phyloP scores from a whole-genome alignment of 2,888 invertebrate species.

The Hypselothyrea guttata region DNA sequence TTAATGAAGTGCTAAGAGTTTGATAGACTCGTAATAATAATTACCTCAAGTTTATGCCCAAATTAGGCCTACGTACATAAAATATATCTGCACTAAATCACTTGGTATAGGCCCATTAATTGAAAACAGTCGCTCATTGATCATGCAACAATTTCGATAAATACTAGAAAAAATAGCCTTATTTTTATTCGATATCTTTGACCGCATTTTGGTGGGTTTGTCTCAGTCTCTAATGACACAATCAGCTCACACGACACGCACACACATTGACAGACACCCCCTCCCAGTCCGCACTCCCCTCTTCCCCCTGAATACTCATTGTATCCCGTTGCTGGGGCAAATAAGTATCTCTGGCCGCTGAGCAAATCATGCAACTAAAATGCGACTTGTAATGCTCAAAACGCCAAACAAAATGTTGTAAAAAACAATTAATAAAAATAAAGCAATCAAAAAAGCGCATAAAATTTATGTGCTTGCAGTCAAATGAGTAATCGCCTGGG shows the following conservation, averaged over 20 bases:
- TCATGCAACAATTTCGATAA: constrained; percentile 11
- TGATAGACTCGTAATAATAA: no score
- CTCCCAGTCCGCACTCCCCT: background rate
- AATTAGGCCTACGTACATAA: no score
- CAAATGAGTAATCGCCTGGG: constrained; percentile 74
- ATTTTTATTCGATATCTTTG: constrained; percentile 45
- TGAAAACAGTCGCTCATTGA: constrained; percentile 1
- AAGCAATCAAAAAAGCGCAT: constrained; percentile 67
- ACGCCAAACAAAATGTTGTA: constrained; percentile 60
- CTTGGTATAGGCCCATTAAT: background rate
- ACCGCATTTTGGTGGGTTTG: constrained; percentile 54
- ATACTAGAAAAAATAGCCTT: constrained; percentile 6
- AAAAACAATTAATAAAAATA: constrained; percentile 75
- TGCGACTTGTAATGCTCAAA: constrained; percentile 53
- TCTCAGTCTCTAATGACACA: constrained; percentile 61
- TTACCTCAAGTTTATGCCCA: no score
- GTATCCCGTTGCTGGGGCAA: no score
- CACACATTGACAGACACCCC: constrained; percentile 27
- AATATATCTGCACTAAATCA: no score
- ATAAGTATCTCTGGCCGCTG: no score
- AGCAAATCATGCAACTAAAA: constrained; percentile 51
- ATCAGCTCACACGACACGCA: constrained; percentile 68
- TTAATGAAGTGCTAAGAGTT: no score
- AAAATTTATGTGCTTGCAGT: constrained; percentile 75
- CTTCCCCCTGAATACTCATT: no score